Evolutionary conservation across 1,140 invertebrate genomes (phyloP).

Genomic region (Formica selysi): DNA sequence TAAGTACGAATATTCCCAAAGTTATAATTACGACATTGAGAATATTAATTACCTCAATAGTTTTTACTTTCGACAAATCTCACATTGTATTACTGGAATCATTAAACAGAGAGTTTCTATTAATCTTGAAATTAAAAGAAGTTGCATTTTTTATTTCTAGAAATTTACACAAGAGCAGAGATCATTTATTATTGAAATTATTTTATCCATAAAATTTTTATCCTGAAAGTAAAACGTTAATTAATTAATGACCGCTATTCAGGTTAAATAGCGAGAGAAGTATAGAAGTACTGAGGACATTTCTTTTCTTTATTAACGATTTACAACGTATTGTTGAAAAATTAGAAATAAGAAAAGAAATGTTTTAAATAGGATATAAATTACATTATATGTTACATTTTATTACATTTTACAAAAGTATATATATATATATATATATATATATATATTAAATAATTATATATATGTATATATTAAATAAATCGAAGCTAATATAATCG

Average conservation of each 20-base stretch:
- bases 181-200: background rate
- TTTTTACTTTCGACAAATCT: background rate
- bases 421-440: conserved; percentile 9
- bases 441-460: no score
- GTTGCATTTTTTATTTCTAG: background rate
- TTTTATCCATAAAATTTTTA: background rate
- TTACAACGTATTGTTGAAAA: conserved; percentile 25
- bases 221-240: background rate
- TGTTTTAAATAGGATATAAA: conserved; percentile 46
- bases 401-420: conserved; percentile 60
- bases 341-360: background rate
- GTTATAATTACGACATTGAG: background rate
- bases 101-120: background rate
- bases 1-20: background rate
- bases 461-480: conserved; percentile 42
- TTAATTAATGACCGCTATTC: background rate
- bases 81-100: background rate
- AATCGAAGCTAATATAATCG: background rate
- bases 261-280: background rate
- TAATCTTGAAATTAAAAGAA: background rate
- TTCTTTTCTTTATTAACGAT: conserved; percentile 58
- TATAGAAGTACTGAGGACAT: background rate
- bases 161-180: background rate
- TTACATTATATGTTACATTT: conserved; percentile 70
- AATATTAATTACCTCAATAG: conserved; percentile 3